A percentile compares a stretch with the other conserved stretches of the same genome.
Conservation (phyloP, 2,113 vertebrate genomes). For the Anarhynchus alexandrinus region DNA sequence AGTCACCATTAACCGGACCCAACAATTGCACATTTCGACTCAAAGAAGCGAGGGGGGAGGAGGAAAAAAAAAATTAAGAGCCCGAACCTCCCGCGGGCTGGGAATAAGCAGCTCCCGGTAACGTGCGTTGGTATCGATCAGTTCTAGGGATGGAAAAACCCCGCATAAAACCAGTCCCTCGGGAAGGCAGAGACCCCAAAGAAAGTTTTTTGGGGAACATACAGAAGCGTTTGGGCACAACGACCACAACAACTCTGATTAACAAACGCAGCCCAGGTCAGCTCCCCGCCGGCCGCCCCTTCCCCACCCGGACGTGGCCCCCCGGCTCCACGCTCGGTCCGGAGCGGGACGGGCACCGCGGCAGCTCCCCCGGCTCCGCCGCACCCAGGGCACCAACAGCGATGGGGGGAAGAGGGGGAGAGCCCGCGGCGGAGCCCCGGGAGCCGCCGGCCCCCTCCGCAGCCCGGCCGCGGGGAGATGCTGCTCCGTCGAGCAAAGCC, state of each 20-base stretch:
- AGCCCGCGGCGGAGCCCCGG: not conserved
- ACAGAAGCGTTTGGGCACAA: not conserved
- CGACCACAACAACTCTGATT: not conserved
- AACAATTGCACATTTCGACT: conserved; percentile 66
- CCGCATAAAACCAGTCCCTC: not conserved
- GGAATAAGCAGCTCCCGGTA: not conserved
- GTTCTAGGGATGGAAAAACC: not conserved
- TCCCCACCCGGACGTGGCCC: not conserved
- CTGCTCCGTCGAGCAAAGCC: not conserved
- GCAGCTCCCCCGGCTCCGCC: not conserved
- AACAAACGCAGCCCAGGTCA: not conserved
- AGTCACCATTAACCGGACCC: conserved; percentile 72
- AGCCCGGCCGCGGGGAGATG: not conserved
- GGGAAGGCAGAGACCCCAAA: not conserved
- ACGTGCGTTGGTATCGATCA: not conserved
- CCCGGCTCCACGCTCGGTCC: not conserved
- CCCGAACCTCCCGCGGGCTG: not conserved
- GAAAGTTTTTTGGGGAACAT: not conserved
- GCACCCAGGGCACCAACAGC: rapidly evolving
- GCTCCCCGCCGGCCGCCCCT: not conserved
- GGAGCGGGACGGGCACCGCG: not conserved
- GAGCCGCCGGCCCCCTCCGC: not conserved
- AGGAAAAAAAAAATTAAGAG: not conserved
- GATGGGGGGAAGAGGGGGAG: not conserved
- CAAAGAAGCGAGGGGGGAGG: not conserved